phyloP scores from a whole-genome alignment of 1,140 invertebrate genomes.

The Anthonomus grandis region DNA sequence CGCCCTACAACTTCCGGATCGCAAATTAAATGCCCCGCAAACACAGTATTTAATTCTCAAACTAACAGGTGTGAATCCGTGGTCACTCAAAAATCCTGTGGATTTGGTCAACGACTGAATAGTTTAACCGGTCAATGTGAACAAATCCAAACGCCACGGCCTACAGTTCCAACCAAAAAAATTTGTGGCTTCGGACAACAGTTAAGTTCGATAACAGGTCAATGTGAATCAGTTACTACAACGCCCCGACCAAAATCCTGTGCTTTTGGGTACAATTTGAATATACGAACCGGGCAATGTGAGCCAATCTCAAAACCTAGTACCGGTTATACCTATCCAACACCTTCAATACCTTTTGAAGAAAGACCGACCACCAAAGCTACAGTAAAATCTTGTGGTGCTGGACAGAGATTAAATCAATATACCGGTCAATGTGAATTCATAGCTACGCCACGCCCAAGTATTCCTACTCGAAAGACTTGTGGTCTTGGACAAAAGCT shows the following conservation, averaged over 20 bases:
- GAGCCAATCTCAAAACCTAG: not conserved
- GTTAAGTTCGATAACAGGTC: constrained; percentile 8
- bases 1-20: not conserved
- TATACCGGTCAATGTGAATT: constrained; percentile 7
- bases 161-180: too few species aligned
- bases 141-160: not conserved
- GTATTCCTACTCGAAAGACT: not conserved
- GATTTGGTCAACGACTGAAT: constrained; percentile 3
- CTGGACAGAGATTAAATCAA: not conserved
- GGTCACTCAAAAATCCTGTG: not conserved
- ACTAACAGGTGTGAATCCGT: too few species aligned
- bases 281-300: not conserved
- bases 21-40: too few species aligned
- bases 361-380: not conserved
- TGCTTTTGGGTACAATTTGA: constrained; percentile 4
- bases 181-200: constrained; percentile 4
- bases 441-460: not conserved
- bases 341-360: not conserved
- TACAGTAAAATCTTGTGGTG: not conserved
- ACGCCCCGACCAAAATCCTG: not conserved
- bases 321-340: constrained; percentile 1
- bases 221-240: constrained; percentile 12
- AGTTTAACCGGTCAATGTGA: constrained; percentile 9
- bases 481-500: constrained; percentile 4
- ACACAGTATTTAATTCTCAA: too few species aligned